Conservation (phyloP, 2,797 vertebrate species). For the Anolis apletophallus region DNA sequence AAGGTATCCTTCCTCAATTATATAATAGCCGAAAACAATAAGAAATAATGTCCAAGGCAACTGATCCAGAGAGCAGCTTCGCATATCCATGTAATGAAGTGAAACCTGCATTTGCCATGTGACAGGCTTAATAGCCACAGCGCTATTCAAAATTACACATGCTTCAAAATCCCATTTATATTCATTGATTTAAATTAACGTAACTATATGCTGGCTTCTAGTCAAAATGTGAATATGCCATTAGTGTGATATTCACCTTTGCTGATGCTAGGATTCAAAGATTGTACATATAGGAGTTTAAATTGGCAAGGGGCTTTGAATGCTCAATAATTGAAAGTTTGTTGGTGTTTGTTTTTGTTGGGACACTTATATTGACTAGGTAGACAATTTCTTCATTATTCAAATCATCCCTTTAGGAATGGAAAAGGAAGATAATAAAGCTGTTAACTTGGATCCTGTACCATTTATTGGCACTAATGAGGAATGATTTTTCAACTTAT, state of each 20-base stretch:
- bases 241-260: accelerated
- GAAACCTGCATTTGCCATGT: not conserved
- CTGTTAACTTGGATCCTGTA: not conserved
- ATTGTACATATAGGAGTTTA: constrained; percentile 3
- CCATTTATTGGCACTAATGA: not conserved
- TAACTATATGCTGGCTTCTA: not conserved
- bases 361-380: not conserved
- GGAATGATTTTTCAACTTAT: not conserved
- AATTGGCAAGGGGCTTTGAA: constrained; percentile 53
- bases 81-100: not conserved
- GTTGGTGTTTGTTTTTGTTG: not conserved
- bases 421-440: not conserved
- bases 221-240: not conserved
- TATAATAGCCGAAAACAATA: not conserved
- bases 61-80: not conserved
- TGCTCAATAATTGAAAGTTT: constrained; percentile 28
- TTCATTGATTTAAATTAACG: not conserved
- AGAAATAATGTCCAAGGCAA: not conserved
- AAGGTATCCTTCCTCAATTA: not conserved
- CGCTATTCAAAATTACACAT: not conserved
- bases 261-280: not conserved
- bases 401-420: not conserved
- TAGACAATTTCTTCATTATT: not conserved
- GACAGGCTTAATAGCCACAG: not conserved
- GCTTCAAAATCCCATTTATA: not conserved